phyloP scores from a whole-genome alignment of 2,888 invertebrate genomes.

The Gymnoscelis rufifasciata region DNA sequence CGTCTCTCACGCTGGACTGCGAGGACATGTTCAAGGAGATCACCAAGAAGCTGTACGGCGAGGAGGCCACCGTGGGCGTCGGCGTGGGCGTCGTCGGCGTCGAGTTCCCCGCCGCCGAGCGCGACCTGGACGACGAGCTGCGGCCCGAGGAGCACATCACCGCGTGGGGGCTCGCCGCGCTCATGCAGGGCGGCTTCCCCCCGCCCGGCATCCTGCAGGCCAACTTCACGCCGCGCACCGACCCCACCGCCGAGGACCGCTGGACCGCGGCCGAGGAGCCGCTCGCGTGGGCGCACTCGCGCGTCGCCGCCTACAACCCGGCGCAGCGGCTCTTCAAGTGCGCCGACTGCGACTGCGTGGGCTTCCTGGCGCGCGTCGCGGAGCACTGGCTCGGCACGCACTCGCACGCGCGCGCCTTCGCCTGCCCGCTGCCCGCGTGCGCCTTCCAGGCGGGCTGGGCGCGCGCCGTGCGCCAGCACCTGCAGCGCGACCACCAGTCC shows the following conservation, averaged over 20 bases:
- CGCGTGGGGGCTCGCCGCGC: conserved; percentile 86
- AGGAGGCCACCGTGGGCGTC: conserved; percentile 79
- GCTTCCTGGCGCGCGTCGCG: conserved; percentile 84
- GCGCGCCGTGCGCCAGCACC: conserved; percentile 85
- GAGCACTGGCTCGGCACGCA: conserved; percentile 88
- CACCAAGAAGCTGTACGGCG: conserved; percentile 93
- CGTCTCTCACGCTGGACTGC: conserved; percentile 82
- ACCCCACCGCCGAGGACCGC: conserved; percentile 72
- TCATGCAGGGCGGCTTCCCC: conserved; percentile 87
- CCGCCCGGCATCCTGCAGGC: conserved; percentile 82
- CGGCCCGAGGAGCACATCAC: conserved; percentile 86
- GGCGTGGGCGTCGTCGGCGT: conserved; percentile 48
- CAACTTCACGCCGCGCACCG: conserved; percentile 76
- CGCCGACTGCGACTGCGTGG: conserved; percentile 87
- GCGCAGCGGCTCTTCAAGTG: conserved; percentile 86
- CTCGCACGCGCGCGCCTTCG: conserved; percentile 82
- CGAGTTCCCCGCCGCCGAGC: conserved; percentile 69
- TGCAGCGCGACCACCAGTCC: conserved; percentile 85
- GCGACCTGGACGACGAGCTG: conserved; percentile 73
- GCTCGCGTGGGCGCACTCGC: conserved; percentile 87
- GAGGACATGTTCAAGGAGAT: conserved; percentile 95
- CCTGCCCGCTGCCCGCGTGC: conserved; percentile 83
- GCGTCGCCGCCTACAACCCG: conserved; percentile 88
- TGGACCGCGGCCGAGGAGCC: conserved; percentile 86
- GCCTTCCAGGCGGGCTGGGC: conserved; percentile 88